phyloP scores from a whole-genome alignment of 2,888 invertebrate genomes.

The Xanthorhoe designata region DNA sequence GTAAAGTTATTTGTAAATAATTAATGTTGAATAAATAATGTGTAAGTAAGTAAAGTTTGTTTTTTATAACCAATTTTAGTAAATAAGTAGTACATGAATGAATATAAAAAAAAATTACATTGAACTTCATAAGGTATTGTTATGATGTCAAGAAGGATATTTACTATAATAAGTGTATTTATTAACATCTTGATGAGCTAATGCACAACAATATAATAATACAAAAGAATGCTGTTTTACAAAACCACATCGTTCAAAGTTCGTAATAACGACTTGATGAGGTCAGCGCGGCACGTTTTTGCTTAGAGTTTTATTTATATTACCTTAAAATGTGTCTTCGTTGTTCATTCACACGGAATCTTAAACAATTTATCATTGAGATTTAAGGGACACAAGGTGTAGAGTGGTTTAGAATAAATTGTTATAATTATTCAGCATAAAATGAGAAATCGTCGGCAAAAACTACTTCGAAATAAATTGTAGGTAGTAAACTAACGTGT shows the following conservation, averaged over 20 bases:
- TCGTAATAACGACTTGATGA: slow-evolving; percentile 33
- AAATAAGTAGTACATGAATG: not conserved
- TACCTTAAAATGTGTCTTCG: too few relatives aligned
- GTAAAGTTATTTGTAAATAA: slow-evolving; percentile 16
- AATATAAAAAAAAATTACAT: not conserved
- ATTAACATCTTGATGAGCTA: not conserved
- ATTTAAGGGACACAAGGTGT: not conserved
- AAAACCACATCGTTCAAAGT: slow-evolving; percentile 29
- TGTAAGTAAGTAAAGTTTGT: slow-evolving; percentile 8
- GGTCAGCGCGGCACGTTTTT: slow-evolving; percentile 35
- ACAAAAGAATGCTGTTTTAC: slow-evolving; percentile 36
- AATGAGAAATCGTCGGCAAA: too few relatives aligned
- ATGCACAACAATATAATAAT: slow-evolving; percentile 16
- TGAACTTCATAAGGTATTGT: not conserved
- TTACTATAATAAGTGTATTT: not conserved
- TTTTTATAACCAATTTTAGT: not conserved
- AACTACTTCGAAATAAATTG: not conserved
- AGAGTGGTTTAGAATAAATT: not conserved
- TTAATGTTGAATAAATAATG: slow-evolving; percentile 14
- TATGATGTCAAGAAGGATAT: too few relatives aligned
- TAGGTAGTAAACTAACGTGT: slow-evolving; percentile 18
- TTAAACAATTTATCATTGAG: not conserved
- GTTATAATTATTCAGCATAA: too few relatives aligned
- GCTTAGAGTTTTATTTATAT: not conserved
- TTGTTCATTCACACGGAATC: not conserved